phyloP scores from a whole-genome alignment of 92 coral and sea anemone species.

The Porites evermanni region DNA sequence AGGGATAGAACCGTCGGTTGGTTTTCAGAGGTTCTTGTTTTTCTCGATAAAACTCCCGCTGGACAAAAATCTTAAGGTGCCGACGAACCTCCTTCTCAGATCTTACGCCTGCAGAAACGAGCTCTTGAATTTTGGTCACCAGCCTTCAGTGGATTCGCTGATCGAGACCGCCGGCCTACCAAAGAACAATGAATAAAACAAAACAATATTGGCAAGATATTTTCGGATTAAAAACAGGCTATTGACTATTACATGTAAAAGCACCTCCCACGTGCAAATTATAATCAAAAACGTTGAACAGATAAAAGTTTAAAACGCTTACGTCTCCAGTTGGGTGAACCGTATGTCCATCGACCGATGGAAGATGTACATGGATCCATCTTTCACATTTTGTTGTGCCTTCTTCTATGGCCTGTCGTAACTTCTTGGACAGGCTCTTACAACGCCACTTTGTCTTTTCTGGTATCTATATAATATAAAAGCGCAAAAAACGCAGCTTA shows the following conservation, averaged over 20 bases:
- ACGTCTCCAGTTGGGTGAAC: slow-evolving; percentile 58
- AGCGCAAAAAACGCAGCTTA: slow-evolving; percentile 8
- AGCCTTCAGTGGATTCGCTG: slow-evolving; percentile 50
- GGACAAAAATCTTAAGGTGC: slow-evolving; percentile 53
- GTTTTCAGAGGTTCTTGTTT: slow-evolving; percentile 26
- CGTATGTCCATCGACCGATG: slow-evolving; percentile 39
- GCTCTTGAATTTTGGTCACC: slow-evolving; percentile 59
- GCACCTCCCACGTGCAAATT: no score
- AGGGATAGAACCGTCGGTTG: slow-evolving; percentile 39
- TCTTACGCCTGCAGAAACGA: slow-evolving; percentile 56
- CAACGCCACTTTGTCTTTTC: slow-evolving; percentile 38
- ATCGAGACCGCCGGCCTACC: slow-evolving; percentile 50
- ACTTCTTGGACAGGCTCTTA: slow-evolving; percentile 38
- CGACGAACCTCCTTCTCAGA: slow-evolving; percentile 7
- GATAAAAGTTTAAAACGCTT: neutral
- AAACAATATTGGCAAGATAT: neutral
- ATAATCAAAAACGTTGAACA: no score
- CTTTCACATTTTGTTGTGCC: slow-evolving; percentile 35
- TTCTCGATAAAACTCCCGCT: slow-evolving; percentile 48
- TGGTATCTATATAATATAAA: slow-evolving; percentile 11
- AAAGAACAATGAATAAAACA: slow-evolving; percentile 5
- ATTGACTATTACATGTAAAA: no score
- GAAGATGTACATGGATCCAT: slow-evolving; percentile 55
- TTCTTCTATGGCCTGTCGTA: slow-evolving; percentile 38
- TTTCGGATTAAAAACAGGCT: no score